Conservation (phyloP, 37 sponge, comb jelly and placozoan species). For the Spongilla lacustris region DNA sequence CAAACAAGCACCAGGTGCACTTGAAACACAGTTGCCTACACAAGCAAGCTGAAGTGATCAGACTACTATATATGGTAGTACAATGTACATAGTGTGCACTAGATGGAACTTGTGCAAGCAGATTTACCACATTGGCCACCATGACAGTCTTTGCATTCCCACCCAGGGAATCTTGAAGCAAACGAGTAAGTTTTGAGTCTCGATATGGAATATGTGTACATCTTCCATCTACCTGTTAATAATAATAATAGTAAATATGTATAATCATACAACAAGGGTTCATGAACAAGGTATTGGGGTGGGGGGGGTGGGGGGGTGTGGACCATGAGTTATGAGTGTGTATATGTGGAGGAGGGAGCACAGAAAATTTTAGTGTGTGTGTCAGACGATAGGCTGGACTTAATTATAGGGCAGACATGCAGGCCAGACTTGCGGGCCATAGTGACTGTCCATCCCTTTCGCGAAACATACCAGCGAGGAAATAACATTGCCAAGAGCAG, state of each 20-base stretch:
- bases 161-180: constrained; percentile 95
- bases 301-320: not conserved
- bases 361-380: not conserved
- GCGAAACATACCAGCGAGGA: constrained; percentile 81
- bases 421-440: not conserved
- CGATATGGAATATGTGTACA: constrained; percentile 90
- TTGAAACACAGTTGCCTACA: too few species aligned
- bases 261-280: not conserved
- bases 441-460: not conserved
- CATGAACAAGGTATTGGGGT: not conserved
- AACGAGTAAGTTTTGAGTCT: constrained; percentile 95
- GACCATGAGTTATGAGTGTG: not conserved
- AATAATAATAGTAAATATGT: not conserved
- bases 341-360: not conserved
- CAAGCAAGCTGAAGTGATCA: too few species aligned
- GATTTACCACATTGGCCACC: constrained; percentile 93
- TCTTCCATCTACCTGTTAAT: constrained; percentile 86
- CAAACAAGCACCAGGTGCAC: too few species aligned
- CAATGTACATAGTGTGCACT: too few species aligned
- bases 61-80: too few species aligned
- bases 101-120: too few species aligned
- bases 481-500: constrained; percentile 98
- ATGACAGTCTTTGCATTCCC: constrained; percentile 98
- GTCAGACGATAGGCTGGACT: not conserved
- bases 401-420: not conserved